phyloP scores from a whole-genome alignment of 2,797 vertebrate species.

The Aeoliscus strigatus region DNA sequence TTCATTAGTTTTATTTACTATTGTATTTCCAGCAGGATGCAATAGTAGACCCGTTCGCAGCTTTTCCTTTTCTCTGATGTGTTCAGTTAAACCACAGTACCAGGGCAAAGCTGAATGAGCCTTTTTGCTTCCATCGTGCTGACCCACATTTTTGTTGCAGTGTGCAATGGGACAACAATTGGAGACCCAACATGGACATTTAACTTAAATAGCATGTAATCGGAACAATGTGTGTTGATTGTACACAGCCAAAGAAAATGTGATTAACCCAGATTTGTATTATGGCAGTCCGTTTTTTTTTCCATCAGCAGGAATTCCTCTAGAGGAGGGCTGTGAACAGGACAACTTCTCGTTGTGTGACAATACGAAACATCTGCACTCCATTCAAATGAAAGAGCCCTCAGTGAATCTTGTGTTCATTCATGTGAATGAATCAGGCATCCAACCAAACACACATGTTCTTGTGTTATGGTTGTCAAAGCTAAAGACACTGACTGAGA shows the following conservation, averaged over 20 bases:
- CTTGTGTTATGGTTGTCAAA: too few relatives aligned
- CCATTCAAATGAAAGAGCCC: constrained; percentile 15
- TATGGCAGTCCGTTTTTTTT: constrained; percentile 27
- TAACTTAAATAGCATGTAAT: constrained; percentile 57
- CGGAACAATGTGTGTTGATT: constrained; percentile 65
- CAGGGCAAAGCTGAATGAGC: constrained; percentile 30
- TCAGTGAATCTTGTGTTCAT: background rate
- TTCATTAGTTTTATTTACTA: constrained; percentile 27
- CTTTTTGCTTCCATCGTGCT: constrained; percentile 36
- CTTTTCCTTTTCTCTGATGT: constrained; percentile 15
- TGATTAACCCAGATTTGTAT: constrained; percentile 56
- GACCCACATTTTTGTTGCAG: constrained; percentile 62
- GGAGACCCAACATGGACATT: constrained; percentile 45
- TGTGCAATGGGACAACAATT: constrained; percentile 50
- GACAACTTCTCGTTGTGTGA: constrained; percentile 28
- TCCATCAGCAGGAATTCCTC: constrained; percentile 26
- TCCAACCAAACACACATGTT: too few relatives aligned
- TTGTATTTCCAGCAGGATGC: too few relatives aligned
- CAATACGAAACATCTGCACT: constrained; percentile 35
- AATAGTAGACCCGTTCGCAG: constrained; percentile 16
- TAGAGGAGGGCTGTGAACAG: constrained; percentile 7
- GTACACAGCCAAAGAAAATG: constrained; percentile 43
- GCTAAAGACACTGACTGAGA: too few relatives aligned
- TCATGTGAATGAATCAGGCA: background rate
- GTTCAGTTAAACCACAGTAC: constrained; percentile 19